Percentiles rank a stretch among this genome's conserved stretches.
These are phyloP conservation scores for Indicator maculatus DNA, from an alignment of 2,113 vertebrate genomes.

Conservation along the genomic window DNA sequence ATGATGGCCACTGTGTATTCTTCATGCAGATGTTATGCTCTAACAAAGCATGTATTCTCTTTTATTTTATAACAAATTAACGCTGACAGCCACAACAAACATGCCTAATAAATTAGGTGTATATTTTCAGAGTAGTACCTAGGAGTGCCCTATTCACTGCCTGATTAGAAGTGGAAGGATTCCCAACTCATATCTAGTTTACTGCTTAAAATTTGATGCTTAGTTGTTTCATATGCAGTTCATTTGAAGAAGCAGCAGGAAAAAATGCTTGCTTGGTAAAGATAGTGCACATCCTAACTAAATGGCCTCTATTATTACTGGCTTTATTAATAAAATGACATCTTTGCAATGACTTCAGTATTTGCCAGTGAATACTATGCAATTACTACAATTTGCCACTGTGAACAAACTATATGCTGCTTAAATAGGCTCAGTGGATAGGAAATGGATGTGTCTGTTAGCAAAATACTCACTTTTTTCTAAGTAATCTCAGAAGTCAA, in stretches of 20 bases:
- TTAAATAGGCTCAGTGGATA: background rate
- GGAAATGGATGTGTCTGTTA: background rate
- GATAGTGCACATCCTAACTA: background rate
- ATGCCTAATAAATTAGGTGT: background rate
- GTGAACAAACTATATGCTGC: background rate
- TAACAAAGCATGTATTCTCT: background rate
- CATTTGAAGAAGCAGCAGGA: background rate
- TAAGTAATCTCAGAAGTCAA: background rate
- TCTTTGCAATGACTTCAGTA: background rate
- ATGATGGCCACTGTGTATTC: background rate
- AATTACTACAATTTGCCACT: background rate
- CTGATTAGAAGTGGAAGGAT: background rate
- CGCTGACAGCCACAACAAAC: background rate
- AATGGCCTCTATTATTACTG: background rate
- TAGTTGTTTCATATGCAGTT: background rate
- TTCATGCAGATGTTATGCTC: background rate
- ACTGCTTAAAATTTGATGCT: background rate
- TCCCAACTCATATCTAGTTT: background rate
- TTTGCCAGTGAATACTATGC: background rate
- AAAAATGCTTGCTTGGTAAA: background rate
- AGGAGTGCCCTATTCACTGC: background rate
- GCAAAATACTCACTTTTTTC: background rate
- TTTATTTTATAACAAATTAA: background rate
- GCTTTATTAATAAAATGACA: background rate
- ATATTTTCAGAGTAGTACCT: background rate